Base-by-base conservation (phyloP, 1,140 invertebrate species). In the Bombus waltoni region DNA sequence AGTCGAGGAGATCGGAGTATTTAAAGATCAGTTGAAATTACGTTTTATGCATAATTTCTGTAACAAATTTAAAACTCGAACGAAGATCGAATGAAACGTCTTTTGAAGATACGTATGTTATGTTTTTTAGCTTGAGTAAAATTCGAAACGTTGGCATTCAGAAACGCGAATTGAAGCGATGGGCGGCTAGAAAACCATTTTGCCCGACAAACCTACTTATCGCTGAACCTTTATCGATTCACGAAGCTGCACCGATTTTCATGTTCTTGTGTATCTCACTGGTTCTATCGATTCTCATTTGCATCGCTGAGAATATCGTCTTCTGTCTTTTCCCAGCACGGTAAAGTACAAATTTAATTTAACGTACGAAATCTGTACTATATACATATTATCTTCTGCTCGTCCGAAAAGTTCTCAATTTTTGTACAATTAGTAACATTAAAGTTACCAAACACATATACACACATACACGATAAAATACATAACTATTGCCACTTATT, bases 181-280 rank as follows among this genome's bases (percentile, higher is more conserved):
- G 90, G 90, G 59, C 75, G 8, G 83, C 88, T 4, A 89, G 86
- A 32, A 91, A 77, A 38, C 90, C 90, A 6, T 86, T 78, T 35
- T 91, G 90, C 6, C 84, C 87, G 3, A 79, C 6, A 15, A 89
- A 83, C 28, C 42, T 88, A 11, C 62, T 91, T 10, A 59, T 89
- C 35, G 88, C 84, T 1, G 85, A 89, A 59, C 76, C 90, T 15
- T n/a, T 91, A 57, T 87, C 90, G 53, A 91, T 91, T 40, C 75
- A 87, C 1, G 90, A 91, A 81, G 83, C 88, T 38, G 72, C 70
- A 0, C 87, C 90, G 8, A 9, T 91, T 32, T 84, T 91, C 9
- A 70, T 83, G 2, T 89, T 91, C 6, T 35, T 91, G 10, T 11
- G 72, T 11, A 25, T 88, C 4, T 62, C 75, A 15, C 65, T 72